These are phyloP conservation scores for Oreocharis arfaki DNA, from an alignment of 2,113 vertebrate species.

Conservation along the genomic window DNA sequence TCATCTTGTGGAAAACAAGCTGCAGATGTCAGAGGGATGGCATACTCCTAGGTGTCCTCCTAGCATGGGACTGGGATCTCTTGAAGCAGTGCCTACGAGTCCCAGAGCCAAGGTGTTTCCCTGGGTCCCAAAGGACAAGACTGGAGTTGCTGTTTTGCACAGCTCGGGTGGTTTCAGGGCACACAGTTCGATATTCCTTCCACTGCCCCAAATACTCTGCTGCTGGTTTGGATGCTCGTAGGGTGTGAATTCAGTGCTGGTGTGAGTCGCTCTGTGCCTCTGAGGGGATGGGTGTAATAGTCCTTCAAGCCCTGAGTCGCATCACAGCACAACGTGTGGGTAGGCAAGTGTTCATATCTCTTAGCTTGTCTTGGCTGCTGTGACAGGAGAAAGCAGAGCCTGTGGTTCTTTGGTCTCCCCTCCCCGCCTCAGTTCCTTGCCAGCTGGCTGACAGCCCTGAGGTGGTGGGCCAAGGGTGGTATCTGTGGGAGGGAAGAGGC, in stretches of 20 bases:
- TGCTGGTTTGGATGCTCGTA: background rate
- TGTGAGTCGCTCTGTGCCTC: background rate
- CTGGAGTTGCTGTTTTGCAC: background rate
- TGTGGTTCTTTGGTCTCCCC: background rate
- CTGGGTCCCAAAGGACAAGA: background rate
- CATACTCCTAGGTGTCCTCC: background rate
- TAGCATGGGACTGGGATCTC: background rate
- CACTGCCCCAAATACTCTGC: background rate
- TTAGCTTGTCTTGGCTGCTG: background rate
- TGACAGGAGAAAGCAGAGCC: background rate
- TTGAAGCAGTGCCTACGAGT: background rate
- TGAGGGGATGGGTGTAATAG: background rate
- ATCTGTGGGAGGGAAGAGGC: background rate
- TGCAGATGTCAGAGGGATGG: background rate
- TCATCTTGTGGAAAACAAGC: background rate
- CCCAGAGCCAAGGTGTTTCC: background rate
- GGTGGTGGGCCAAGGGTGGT: background rate
- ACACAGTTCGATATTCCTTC: fast-evolving
- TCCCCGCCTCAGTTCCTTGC: background rate
- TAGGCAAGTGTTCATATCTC: background rate
- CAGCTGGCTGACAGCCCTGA: background rate
- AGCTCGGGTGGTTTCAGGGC: fast-evolving
- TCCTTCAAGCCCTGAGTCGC: background rate
- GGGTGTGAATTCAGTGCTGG: background rate
- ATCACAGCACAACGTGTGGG: background rate